phyloP scores from a whole-genome alignment of 2,797 vertebrate species.

The Sciurus vulgaris region DNA sequence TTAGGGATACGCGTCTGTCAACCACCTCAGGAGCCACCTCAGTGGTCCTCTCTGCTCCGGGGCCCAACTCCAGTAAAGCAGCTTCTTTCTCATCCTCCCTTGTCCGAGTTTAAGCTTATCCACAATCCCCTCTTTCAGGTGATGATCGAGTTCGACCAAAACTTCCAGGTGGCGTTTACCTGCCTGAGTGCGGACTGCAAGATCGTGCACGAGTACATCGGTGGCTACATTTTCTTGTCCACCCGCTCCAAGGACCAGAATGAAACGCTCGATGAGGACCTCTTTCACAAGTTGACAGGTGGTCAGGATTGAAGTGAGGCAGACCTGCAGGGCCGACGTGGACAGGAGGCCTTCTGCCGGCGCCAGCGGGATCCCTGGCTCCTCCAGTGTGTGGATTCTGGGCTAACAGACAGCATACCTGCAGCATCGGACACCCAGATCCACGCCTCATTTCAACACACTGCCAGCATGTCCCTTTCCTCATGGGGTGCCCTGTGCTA shows the following conservation, averaged over 20 bases:
- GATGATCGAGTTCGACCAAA: conserved; percentile 97
- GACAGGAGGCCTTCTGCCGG: neutral
- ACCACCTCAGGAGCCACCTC: neutral
- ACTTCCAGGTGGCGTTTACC: conserved; percentile 94
- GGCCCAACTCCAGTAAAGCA: neutral
- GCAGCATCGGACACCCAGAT: neutral
- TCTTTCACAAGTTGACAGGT: conserved; percentile 98
- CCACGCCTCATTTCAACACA: neutral
- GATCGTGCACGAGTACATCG: conserved; percentile 97
- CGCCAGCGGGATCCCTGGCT: neutral
- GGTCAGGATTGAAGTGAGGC: conserved; percentile 93
- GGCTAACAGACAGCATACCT: neutral
- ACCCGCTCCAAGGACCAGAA: conserved; percentile 98
- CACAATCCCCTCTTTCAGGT: conserved; percentile 89
- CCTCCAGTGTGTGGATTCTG: neutral
- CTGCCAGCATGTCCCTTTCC: neutral
- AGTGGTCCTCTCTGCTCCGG: neutral
- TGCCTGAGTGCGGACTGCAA: conserved; percentile 97
- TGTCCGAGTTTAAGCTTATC: neutral
- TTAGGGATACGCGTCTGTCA: neutral
- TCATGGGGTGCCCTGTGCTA: neutral
- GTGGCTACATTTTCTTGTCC: conserved; percentile 98
- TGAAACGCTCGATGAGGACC: conserved; percentile 96
- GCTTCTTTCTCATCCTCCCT: neutral
- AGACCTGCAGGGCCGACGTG: neutral